phyloP scores from a whole-genome alignment of 2,888 invertebrate species.

The Limnephilus marmoratus region DNA sequence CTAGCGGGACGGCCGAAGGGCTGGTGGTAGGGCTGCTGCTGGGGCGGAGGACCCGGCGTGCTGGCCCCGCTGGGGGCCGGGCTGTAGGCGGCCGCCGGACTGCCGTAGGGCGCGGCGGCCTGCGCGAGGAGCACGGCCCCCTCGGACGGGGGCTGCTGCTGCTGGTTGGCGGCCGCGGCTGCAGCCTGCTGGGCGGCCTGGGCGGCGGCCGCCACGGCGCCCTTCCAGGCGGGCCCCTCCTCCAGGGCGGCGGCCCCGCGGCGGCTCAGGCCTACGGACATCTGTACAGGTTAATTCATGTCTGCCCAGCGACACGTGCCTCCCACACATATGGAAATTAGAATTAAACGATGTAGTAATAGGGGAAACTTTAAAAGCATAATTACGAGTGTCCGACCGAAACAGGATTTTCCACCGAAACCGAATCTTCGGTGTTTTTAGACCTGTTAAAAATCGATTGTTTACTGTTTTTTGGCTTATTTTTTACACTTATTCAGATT shows the following conservation, averaged over 20 bases:
- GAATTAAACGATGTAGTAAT: no score
- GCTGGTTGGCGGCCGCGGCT: constrained; percentile 85
- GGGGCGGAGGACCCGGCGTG: constrained; percentile 83
- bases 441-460: no score
- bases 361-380: no score
- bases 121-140: constrained; percentile 86
- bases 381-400: no score
- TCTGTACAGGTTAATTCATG: constrained; percentile 71
- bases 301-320: constrained; percentile 36
- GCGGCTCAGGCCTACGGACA: constrained; percentile 90
- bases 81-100: constrained; percentile 75
- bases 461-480: no score
- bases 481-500: no score
- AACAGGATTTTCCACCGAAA: no score
- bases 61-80: constrained; percentile 92
- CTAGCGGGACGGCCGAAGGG: constrained; percentile 80
- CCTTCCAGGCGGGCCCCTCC: constrained; percentile 85
- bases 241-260: constrained; percentile 77
- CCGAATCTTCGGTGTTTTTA: no score
- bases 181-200: constrained; percentile 84
- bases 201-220: constrained; percentile 82
- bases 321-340: no score
- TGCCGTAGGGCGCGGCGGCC: constrained; percentile 79
- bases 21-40: constrained; percentile 82
- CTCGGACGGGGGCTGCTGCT: constrained; percentile 82